A percentile compares a stretch with the other conserved stretches of the same genome.
Evolutionary conservation across 2,113 vertebrate species (phyloP).

Genomic region (Egretta garzetta): DNA sequence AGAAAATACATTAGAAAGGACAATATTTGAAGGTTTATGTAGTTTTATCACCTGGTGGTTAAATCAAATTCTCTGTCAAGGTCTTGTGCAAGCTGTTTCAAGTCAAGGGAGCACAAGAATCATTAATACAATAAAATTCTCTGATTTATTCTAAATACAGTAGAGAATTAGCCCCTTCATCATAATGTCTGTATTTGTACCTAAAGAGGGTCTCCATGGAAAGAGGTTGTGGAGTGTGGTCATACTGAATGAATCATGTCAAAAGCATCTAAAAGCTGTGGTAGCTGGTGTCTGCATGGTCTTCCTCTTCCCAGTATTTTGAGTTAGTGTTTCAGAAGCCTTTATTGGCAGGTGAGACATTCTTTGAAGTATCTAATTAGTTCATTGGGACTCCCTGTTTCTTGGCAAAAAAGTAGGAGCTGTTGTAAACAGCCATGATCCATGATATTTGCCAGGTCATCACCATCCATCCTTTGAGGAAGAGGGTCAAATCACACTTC

Average conservation of each 20-base stretch:
- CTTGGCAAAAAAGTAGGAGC: neutral
- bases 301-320: neutral
- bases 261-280: neutral
- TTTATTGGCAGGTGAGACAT: neutral
- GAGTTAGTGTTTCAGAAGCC: neutral
- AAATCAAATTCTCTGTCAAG: neutral
- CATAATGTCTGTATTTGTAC: neutral
- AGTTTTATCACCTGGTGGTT: neutral
- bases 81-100: neutral
- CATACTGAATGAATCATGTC: neutral
- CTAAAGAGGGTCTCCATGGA: neutral
- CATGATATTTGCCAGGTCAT: neutral
- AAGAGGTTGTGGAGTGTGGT: neutral
- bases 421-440: neutral
- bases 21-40: neutral
- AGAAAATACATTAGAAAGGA: neutral
- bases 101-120: neutral
- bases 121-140: neutral
- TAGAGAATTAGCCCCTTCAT: neutral
- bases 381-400: neutral
- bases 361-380: neutral
- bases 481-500: neutral
- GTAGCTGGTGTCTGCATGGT: neutral
- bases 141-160: neutral
- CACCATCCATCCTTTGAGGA: neutral